Conservation (phyloP, 2,888 invertebrate genomes). For the Yponomeuta cagnagella region DNA sequence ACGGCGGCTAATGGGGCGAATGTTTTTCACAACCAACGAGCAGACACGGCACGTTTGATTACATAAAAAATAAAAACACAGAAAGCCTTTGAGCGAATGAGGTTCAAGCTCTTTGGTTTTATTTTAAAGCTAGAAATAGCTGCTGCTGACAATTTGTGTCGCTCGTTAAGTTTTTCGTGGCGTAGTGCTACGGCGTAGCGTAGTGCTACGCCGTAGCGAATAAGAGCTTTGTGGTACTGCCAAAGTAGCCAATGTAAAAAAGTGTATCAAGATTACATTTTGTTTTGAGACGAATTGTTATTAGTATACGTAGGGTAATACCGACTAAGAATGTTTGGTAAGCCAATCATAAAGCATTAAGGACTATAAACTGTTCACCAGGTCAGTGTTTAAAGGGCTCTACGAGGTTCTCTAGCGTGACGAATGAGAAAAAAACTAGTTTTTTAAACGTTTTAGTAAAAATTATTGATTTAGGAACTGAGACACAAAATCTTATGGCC, state of each 20-base stretch:
- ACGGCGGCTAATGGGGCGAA: slow-evolving; percentile 11
- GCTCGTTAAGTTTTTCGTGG: not conserved
- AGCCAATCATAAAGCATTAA: too few relatives aligned
- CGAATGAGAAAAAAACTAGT: too few relatives aligned
- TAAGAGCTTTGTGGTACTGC: not conserved
- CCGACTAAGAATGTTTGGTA: too few relatives aligned
- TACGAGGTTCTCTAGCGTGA: too few relatives aligned
- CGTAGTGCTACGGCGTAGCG: not conserved
- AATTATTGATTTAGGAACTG: too few relatives aligned
- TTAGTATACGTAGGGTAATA: too few relatives aligned
- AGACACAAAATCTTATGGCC: too few relatives aligned
- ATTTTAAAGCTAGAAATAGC: not conserved
- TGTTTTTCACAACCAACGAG: slow-evolving; percentile 11
- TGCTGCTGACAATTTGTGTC: not conserved
- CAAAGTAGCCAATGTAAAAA: not conserved
- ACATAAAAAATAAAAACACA: slow-evolving; percentile 2
- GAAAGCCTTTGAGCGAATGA: not conserved
- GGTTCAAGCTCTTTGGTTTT: not conserved
- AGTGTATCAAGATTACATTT: too few relatives aligned
- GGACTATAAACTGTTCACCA: too few relatives aligned
- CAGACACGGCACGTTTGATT: not conserved
- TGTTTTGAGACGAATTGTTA: too few relatives aligned
- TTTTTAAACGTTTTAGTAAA: too few relatives aligned
- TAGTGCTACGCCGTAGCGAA: not conserved
- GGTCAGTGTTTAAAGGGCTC: too few relatives aligned